Evolutionary conservation across 2,888 invertebrate species (phyloP), one percentile per base, ranked within the genome.

Genomic region (Scaptomyza flava): DNA sequence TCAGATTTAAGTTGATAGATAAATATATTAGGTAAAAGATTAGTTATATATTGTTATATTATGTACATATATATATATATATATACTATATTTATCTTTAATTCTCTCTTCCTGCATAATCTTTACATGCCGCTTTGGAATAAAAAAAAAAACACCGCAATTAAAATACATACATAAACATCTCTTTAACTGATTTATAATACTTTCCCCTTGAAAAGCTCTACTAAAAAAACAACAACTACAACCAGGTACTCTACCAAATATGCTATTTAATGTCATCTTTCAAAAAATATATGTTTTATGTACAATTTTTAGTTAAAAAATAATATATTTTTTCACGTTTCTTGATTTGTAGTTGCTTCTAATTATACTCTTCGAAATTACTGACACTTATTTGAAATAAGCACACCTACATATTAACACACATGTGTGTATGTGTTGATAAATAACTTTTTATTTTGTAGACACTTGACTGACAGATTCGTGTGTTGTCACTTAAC

Each of bases 221-320:
- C 91, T 87, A 91, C 91, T 87, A 91, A 91, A 91, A 91, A 91
- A 89, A 91, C 91, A 81, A 91, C 91, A 89, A 91, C 90, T 78
- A 91, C 82, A 70, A 84, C 90, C 90, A 91, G 91, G 91, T 91
- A 91, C 80, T 63, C 59, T 34, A 50, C 66, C 58, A 34, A 23
- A 34, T 58, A 70, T 62, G 53, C 46, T 48, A 48, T 50, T 47
- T 47, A 58, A 46, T 43, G 9, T 48, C 17, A 33, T 17, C 6
- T 9, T 9, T 2, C 1, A 50, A 31, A 36, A 43, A 64, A 51
- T 17, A 17, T 41, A 27, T 38, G 38, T 53, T 53, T 42, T 42
- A 27, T 62, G 23, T 64, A 34, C 5, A 52, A 46, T 47, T 48
- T 17, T 68, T 20, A 23, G 6, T 53, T 54, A 23, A 23, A 23